Percentiles rank a stretch among this genome's conserved stretches.
phyloP scores from a whole-genome alignment of 2,888 invertebrate species.

The Drosophila kanekoi region DNA sequence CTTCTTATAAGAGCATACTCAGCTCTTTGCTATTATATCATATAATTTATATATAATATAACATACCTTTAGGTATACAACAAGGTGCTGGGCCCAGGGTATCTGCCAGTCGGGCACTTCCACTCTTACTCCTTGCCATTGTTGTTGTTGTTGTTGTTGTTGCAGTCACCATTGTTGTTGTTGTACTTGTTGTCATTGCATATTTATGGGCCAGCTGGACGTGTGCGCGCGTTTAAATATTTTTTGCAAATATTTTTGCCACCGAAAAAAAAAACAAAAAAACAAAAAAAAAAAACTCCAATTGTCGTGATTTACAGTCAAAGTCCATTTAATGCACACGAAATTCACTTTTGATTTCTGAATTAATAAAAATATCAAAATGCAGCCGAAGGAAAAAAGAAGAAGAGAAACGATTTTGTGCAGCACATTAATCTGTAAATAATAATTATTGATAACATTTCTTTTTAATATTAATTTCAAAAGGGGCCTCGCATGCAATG shows the following conservation, averaged over 20 bases:
- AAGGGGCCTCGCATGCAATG: no score
- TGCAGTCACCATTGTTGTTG: neutral
- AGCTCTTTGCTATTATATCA: no score
- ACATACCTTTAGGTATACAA: no score
- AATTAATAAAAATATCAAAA: slow-evolving; percentile 42
- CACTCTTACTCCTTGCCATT: neutral
- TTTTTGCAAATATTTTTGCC: slow-evolving; percentile 46
- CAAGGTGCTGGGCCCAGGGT: no score
- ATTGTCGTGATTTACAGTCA: slow-evolving; percentile 42
- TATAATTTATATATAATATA: no score
- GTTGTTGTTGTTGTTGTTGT: neutral
- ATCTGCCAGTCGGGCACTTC: no score
- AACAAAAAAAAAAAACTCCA: slow-evolving; percentile 15
- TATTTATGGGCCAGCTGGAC: slow-evolving; percentile 38
- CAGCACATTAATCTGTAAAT: neutral
- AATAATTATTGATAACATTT: neutral
- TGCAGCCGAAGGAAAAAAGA: neutral
- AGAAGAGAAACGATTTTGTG: neutral
- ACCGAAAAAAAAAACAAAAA: slow-evolving; percentile 15
- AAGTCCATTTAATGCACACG: slow-evolving; percentile 43
- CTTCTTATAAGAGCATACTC: no score
- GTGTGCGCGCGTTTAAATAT: slow-evolving; percentile 29
- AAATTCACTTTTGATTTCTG: slow-evolving; percentile 48
- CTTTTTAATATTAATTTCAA: no score
- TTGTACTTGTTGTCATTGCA: slow-evolving; percentile 19